These are phyloP conservation scores for Drosophila kepulauana DNA, from an alignment of 1,140 invertebrate species.

Conservation along the genomic window DNA sequence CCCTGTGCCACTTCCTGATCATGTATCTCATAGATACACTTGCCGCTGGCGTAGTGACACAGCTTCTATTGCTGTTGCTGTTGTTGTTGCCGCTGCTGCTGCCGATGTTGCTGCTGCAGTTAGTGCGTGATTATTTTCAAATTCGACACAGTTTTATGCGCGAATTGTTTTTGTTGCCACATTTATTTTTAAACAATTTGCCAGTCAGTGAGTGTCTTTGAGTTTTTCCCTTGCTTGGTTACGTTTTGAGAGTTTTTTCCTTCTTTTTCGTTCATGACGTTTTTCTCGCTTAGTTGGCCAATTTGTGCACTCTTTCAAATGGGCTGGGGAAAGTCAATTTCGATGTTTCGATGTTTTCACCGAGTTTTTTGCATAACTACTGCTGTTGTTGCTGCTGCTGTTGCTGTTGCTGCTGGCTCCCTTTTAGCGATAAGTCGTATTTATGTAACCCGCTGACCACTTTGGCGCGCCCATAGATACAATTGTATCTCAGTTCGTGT, in stretches of 20 bases:
- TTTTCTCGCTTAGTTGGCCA: constrained; percentile 45
- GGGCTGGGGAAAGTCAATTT: constrained; percentile 70
- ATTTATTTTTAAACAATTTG: constrained; percentile 75
- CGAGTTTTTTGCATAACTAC: constrained; percentile 75
- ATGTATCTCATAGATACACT: constrained; percentile 48
- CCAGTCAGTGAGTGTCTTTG: constrained; percentile 34
- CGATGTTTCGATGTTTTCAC: constrained; percentile 67
- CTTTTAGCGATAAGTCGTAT: constrained; percentile 43
- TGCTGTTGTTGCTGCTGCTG: constrained; percentile 15
- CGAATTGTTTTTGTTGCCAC: constrained; percentile 75
- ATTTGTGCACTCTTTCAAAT: constrained; percentile 31
- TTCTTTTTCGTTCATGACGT: not conserved
- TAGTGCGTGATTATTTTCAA: constrained; percentile 83
- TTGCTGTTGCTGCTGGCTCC: constrained; percentile 41
- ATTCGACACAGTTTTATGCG: constrained; percentile 80
- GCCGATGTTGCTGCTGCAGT: constrained; percentile 47
- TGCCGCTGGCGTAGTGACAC: constrained; percentile 16
- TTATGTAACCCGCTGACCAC: constrained; percentile 53
- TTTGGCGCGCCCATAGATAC: constrained; percentile 53
- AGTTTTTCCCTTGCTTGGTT: constrained; percentile 48
- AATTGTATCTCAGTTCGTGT: constrained; percentile 56
- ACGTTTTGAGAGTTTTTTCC: constrained; percentile 38
- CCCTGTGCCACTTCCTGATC: constrained; percentile 51
- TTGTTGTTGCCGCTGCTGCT: constrained; percentile 12
- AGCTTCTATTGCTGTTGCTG: not conserved